phyloP scores from a whole-genome alignment of 2,113 vertebrate genomes.

The Poeciliopsis retropinna region DNA sequence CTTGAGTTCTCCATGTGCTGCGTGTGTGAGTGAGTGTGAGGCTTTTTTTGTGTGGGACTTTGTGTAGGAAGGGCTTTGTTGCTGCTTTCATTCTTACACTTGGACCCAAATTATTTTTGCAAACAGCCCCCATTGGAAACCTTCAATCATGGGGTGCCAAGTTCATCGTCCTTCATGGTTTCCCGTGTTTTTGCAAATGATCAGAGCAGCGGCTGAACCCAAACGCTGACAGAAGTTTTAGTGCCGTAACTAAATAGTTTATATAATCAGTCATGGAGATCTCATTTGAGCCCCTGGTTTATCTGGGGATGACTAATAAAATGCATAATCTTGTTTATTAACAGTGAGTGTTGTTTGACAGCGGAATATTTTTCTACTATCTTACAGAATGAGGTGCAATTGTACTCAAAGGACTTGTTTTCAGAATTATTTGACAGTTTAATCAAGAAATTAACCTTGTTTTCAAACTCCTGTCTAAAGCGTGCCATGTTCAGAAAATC shows the following conservation, averaged over 20 bases:
- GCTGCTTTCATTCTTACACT: conserved; percentile 35
- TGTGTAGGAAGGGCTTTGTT: conserved; percentile 51
- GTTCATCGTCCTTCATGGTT: conserved; percentile 26
- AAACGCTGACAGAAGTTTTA: conserved; percentile 2
- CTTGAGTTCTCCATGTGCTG: conserved; percentile 40
- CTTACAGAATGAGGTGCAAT: no score
- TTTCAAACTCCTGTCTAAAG: not conserved
- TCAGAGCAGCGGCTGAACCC: not conserved
- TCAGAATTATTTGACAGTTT: not conserved
- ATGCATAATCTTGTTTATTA: not conserved
- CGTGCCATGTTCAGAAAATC: not conserved
- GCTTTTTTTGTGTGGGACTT: not conserved
- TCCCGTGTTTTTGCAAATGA: not conserved
- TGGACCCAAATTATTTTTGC: not conserved
- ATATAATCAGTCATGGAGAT: not conserved
- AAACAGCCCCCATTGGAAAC: conserved; percentile 16
- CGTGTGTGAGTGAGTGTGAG: conserved; percentile 24
- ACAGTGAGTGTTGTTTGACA: not conserved
- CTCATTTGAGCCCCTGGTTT: not conserved
- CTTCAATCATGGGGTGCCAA: conserved; percentile 24
- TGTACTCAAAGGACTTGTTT: no score
- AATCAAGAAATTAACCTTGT: not conserved
- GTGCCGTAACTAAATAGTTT: not conserved
- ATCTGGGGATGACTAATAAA: not conserved
- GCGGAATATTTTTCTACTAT: not conserved